A percentile compares a stretch with the other conserved stretches of the same genome.
phyloP scores from a whole-genome alignment of 2,888 invertebrate genomes.

The Girardia tigrina region DNA sequence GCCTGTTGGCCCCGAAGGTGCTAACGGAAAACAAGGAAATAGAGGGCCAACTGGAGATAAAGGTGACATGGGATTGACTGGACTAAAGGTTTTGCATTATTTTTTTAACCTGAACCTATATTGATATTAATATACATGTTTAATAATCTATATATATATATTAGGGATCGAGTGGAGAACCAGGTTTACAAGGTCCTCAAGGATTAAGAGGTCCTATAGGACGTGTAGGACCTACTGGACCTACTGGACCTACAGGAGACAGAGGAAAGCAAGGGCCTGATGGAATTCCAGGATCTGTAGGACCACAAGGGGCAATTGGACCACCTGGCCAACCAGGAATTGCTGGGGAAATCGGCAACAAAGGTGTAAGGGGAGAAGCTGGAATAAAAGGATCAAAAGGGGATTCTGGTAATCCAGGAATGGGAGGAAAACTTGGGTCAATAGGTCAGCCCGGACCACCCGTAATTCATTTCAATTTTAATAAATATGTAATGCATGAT shows the following conservation, averaged over 20 bases:
- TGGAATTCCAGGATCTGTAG: neutral
- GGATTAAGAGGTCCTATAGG: neutral
- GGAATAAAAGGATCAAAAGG: neutral
- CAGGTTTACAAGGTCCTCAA: conserved; percentile 12
- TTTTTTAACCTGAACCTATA: too few relatives aligned
- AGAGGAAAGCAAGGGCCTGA: neutral
- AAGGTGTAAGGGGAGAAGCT: neutral
- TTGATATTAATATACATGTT: too few relatives aligned
- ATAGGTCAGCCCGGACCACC: neutral
- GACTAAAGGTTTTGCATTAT: neutral
- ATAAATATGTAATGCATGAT: neutral
- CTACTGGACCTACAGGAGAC: neutral
- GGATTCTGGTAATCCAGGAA: neutral
- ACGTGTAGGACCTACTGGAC: neutral
- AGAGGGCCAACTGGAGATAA: neutral
- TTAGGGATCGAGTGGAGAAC: conserved; percentile 6
- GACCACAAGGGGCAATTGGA: neutral
- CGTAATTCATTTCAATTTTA: neutral
- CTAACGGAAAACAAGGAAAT: neutral
- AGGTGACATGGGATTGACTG: neutral
- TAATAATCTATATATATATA: too few relatives aligned
- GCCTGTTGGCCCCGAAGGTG: neutral
- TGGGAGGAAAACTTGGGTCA: neutral
- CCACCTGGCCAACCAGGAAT: neutral
- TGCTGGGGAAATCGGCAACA: neutral